phyloP scores from a whole-genome alignment of 2,113 vertebrate genomes.

The Ictalurus furcatus region DNA sequence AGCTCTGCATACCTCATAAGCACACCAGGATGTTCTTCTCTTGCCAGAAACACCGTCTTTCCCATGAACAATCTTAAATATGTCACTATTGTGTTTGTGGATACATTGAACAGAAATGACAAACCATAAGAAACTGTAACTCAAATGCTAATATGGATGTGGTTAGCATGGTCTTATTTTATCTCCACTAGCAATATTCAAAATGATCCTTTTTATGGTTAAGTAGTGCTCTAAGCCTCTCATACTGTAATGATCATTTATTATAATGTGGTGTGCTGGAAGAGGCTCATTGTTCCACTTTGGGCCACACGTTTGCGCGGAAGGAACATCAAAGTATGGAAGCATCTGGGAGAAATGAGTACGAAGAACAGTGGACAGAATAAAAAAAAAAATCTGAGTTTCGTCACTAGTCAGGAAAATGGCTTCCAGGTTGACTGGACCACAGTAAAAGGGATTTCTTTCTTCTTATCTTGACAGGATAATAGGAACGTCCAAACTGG shows the following conservation, averaged over 20 bases:
- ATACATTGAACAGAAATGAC: background rate
- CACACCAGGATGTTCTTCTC: slow-evolving; percentile 30
- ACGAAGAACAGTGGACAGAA: background rate
- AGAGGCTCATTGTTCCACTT: background rate
- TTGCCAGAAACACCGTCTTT: slow-evolving; percentile 7
- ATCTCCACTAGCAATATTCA: background rate
- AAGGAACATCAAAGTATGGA: slow-evolving; percentile 1
- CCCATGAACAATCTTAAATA: slow-evolving; percentile 23
- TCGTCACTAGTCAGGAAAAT: slow-evolving; percentile 8
- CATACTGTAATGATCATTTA: slow-evolving; percentile 16
- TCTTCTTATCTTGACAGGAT: background rate
- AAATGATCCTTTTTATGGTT: background rate
- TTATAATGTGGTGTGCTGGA: background rate
- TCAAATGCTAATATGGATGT: background rate
- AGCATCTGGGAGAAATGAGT: slow-evolving; percentile 34
- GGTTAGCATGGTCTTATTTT: background rate
- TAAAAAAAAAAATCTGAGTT: background rate
- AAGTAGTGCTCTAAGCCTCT: background rate
- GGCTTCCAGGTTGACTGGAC: slow-evolving; percentile 20
- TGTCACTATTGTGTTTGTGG: slow-evolving; percentile 3
- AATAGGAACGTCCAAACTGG: background rate
- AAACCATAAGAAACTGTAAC: background rate
- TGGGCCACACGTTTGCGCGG: background rate
- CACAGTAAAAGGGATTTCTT: background rate
- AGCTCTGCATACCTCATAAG: background rate